Evolutionary conservation across 2,797 vertebrate genomes (phyloP).

Genomic region (Hydrocynus forskahlii): DNA sequence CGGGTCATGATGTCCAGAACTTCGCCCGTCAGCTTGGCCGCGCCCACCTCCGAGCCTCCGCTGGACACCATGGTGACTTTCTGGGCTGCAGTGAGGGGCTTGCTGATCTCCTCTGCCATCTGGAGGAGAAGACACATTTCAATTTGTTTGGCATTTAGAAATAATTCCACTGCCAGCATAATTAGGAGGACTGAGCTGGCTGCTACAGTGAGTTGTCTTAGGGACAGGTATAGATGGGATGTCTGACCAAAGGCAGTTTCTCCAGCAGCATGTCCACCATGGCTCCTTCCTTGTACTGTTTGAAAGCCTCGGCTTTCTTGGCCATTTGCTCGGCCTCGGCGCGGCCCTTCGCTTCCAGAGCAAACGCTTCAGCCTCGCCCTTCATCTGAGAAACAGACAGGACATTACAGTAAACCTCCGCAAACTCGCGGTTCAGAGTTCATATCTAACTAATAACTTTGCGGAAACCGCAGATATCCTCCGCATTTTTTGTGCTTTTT

Average conservation of each 20-base stretch:
- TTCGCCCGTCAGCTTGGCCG: slow-evolving; percentile 86
- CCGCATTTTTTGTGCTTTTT: too few species aligned
- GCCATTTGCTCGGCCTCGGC: slow-evolving; percentile 92
- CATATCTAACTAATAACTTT: too few species aligned
- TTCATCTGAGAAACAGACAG: slow-evolving; percentile 75
- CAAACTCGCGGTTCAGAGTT: too few species aligned
- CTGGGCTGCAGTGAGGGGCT: slow-evolving; percentile 77
- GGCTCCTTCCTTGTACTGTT: slow-evolving; percentile 89
- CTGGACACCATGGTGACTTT: slow-evolving; percentile 93
- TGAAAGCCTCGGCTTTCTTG: slow-evolving; percentile 92
- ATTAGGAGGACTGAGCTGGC: neutral
- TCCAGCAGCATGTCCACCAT: slow-evolving; percentile 94
- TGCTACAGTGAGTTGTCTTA: neutral
- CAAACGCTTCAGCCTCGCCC: slow-evolving; percentile 90
- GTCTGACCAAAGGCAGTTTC: slow-evolving; percentile 87
- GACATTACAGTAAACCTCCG: too few species aligned
- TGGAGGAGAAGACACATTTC: slow-evolving; percentile 54
- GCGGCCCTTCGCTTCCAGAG: slow-evolving; percentile 84
- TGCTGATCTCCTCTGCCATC: slow-evolving; percentile 92
- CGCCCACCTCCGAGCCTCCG: slow-evolving; percentile 84
- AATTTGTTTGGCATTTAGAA: neutral
- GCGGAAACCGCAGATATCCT: too few species aligned
- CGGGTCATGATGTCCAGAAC: slow-evolving; percentile 88
- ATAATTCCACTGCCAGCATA: neutral
- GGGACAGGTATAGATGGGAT: neutral